phyloP scores from a whole-genome alignment of 2,113 vertebrate species.

The Grus americana region DNA sequence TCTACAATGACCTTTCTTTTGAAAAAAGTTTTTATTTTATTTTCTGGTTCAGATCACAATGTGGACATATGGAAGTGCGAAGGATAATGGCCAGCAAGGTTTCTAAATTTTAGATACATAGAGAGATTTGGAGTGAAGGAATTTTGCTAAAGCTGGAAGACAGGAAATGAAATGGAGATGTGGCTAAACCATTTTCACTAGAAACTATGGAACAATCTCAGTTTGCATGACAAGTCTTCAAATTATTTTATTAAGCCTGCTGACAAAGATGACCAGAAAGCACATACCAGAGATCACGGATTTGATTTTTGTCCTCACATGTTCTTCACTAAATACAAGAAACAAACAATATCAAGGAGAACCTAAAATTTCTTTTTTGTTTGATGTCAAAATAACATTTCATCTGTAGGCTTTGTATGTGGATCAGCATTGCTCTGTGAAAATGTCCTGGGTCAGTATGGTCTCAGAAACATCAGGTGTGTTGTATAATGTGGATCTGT shows the following conservation, averaged over 20 bases:
- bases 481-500: background rate
- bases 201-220: background rate
- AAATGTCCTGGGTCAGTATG: background rate
- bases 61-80: background rate
- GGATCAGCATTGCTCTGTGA: background rate
- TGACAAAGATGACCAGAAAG: background rate
- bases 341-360: background rate
- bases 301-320: background rate
- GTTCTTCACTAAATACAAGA: background rate
- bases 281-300: background rate
- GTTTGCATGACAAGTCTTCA: background rate
- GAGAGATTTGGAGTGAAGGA: background rate
- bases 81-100: background rate
- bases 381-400: background rate
- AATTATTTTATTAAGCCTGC: background rate
- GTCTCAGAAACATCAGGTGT: background rate
- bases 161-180: background rate
- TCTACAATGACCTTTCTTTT: background rate
- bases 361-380: background rate
- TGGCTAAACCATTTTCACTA: background rate
- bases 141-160: background rate
- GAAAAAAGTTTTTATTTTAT: slow-evolving; percentile 30
- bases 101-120: background rate
- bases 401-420: background rate
- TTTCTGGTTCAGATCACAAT: slow-evolving; percentile 41